phyloP scores from a whole-genome alignment of 2,797 vertebrate species.

The Premnoplex brunnescens region DNA sequence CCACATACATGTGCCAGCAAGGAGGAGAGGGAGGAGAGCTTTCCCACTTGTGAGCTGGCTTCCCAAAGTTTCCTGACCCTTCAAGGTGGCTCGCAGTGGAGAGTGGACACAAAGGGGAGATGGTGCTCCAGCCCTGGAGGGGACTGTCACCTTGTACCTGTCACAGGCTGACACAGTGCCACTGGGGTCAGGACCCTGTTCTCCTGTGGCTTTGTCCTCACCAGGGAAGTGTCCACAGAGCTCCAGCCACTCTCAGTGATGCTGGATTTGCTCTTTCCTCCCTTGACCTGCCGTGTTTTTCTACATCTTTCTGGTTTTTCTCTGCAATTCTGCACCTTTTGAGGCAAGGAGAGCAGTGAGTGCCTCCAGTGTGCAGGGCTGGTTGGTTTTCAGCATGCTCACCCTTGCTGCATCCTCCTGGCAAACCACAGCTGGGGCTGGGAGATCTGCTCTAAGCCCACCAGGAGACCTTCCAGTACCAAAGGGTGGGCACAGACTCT shows the following conservation, averaged over 20 bases:
- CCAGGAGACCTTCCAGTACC: background rate
- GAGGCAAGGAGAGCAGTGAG: background rate
- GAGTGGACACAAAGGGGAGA: accelerated
- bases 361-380: background rate
- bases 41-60: background rate
- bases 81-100: accelerated
- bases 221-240: background rate
- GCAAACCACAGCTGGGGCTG: background rate
- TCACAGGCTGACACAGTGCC: background rate
- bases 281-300: background rate
- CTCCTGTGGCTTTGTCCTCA: background rate
- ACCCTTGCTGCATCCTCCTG: background rate
- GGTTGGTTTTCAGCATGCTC: background rate
- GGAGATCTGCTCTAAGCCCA: background rate
- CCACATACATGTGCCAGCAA: background rate
- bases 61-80: background rate
- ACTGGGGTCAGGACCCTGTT: background rate
- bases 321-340: background rate
- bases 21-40: background rate
- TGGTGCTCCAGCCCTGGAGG: background rate
- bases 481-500: background rate
- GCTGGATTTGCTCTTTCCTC: background rate
- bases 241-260: background rate
- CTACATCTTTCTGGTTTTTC: background rate
- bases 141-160: background rate